Percentiles rank a stretch among this genome's conserved stretches.
Evolutionary conservation across 2,113 vertebrate genomes (phyloP).

Genomic region (Neotoma lepida): DNA sequence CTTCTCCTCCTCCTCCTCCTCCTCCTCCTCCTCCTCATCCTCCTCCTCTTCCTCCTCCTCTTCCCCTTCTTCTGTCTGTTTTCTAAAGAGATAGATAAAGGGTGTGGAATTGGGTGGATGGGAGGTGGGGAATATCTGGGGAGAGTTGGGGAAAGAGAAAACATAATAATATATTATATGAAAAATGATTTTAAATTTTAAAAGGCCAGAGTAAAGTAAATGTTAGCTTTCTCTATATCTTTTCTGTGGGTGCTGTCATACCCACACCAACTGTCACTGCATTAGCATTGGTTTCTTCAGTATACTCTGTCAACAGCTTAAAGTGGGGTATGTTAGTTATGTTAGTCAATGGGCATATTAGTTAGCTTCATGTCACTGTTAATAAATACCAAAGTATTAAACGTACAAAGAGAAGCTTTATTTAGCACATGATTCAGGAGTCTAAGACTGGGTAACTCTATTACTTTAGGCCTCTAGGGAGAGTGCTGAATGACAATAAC

Average conservation of each 20-base stretch:
- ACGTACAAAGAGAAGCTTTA: not conserved
- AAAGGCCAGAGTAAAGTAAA: not conserved
- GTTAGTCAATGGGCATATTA: not conserved
- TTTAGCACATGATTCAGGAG: not conserved
- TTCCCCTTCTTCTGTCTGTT: not conserved
- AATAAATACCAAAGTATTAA: not conserved
- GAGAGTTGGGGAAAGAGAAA: not conserved
- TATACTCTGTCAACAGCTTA: no score
- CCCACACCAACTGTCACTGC: conserved; percentile 88
- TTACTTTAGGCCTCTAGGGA: not conserved
- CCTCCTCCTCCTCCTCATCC: not conserved
- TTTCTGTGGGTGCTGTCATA: conserved; percentile 86
- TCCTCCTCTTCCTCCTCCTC: no score
- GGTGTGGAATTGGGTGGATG: not conserved
- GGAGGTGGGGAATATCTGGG: not conserved
- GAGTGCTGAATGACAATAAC: not conserved
- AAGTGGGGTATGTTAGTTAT: not conserved
- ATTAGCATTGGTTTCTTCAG: conserved; percentile 85
- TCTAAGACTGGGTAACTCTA: not conserved
- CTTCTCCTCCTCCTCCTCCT: not conserved
- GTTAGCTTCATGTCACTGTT: not conserved
- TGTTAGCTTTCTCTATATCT: conserved; percentile 74
- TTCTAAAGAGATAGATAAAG: not conserved
- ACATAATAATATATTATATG: not conserved
- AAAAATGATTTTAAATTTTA: not conserved